Evolutionary conservation across 2,888 invertebrate genomes (phyloP), one percentile per base, ranked within the genome.

Genomic region (Leptopilina syphax): DNA sequence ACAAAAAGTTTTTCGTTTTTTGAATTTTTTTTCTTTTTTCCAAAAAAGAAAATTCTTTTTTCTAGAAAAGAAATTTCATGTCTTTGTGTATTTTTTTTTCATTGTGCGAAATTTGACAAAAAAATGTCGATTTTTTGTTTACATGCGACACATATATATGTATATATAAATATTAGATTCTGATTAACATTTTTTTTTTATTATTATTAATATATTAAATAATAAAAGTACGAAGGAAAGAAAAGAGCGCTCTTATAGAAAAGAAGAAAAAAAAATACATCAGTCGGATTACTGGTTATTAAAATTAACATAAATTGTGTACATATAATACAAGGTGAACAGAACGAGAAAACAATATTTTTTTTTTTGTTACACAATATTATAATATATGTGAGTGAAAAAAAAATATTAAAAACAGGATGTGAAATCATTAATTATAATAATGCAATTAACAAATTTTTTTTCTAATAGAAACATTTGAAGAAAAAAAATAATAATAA

Each of bases 71-170:
- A 34, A 34, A 34, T 34, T 4, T 34, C 3, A 27, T 44, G 8
- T 8, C 7, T 8, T 44, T 44, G 3, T 44, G 44, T 7, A 7
- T 50, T 50, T 50, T 50, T 50, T 12, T 12, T 50, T 50, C 44
- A 44, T 44, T 44, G 44, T 44, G 44, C 7, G 44, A 44, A 65
- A 1, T 34, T 65, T 34, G 34, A 65, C 34, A 65, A 65, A 65
- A 24, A 13, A 68, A 68, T 54, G 8, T 73, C 73, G 41, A 73
- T 57, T 73, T 73, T 41, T 73, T 9, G 73, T 57, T 9, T 78
- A 83, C 84, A 82, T 83, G 79, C 81, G 82, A 85, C 81, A 84
- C 81, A 86, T 84, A 86, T 44, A 44, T 44, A 8, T 85, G 10
- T 50, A 50, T 50, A 50, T 50, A 50, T 50, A 50, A 10, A 50